phyloP scores from a whole-genome alignment of 2,888 invertebrate genomes.

The Phania funesta region DNA sequence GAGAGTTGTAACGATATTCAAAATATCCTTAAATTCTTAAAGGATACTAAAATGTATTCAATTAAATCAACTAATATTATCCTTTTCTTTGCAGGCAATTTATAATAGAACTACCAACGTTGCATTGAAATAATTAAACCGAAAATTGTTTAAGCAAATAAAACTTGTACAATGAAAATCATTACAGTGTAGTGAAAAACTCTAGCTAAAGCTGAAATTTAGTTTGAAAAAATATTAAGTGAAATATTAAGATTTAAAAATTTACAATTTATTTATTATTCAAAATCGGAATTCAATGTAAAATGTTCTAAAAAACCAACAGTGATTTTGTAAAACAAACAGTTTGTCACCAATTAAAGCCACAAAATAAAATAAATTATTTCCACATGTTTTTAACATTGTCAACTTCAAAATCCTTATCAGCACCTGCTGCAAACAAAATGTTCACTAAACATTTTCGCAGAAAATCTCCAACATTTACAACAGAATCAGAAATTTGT shows the following conservation, averaged over 20 bases:
- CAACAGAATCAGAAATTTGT: slow-evolving; percentile 4
- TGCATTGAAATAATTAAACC: background rate
- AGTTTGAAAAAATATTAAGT: too few species aligned
- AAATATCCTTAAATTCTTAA: too few species aligned
- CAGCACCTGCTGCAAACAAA: slow-evolving; percentile 73
- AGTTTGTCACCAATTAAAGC: background rate
- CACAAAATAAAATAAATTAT: slow-evolving; percentile 17
- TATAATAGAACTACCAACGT: background rate
- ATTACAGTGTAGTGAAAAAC: too few species aligned
- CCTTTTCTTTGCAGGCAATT: slow-evolving; percentile 26
- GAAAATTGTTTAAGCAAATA: background rate
- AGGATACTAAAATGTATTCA: background rate
- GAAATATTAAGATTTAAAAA: too few species aligned
- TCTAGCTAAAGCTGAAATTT: too few species aligned
- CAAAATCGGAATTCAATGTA: too few species aligned
- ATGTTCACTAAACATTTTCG: slow-evolving; percentile 80
- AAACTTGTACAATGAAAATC: background rate
- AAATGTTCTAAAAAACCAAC: background rate
- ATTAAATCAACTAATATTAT: background rate
- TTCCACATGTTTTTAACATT: slow-evolving; percentile 33
- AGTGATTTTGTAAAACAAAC: background rate
- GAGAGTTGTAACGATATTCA: too few species aligned
- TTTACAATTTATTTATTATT: too few species aligned
- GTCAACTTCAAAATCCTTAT: background rate
- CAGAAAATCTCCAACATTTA: slow-evolving; percentile 75